phyloP scores from a whole-genome alignment of 2,797 vertebrate genomes.

The Uromys caudimaculatus region DNA sequence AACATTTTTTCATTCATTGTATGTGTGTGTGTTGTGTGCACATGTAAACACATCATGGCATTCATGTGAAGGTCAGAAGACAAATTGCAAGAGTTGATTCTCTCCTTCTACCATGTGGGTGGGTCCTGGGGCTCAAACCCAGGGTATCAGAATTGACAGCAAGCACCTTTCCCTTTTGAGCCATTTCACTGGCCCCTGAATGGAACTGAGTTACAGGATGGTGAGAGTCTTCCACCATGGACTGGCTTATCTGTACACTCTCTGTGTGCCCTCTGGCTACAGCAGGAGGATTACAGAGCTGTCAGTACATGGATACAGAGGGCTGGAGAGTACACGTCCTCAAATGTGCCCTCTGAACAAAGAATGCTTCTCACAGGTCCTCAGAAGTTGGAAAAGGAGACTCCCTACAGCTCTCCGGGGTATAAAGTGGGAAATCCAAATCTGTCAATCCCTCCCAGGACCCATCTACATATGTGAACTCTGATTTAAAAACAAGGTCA shows the following conservation, averaged over 20 bases:
- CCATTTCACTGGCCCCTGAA: background rate
- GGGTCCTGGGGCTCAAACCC: background rate
- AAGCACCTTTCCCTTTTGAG: background rate
- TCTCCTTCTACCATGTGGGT: background rate
- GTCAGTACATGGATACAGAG: background rate
- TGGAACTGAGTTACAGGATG: background rate
- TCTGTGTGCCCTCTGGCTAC: background rate
- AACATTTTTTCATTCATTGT: background rate
- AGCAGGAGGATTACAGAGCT: background rate
- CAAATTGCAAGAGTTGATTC: background rate
- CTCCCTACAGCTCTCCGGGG: background rate
- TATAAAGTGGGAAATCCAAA: background rate
- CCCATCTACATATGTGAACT: background rate
- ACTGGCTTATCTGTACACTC: background rate
- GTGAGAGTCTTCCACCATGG: background rate
- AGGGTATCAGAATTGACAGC: background rate
- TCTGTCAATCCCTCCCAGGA: too few species aligned
- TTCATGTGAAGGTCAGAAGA: background rate
- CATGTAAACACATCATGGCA: background rate
- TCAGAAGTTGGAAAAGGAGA: background rate
- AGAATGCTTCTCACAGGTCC: background rate
- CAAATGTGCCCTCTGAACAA: background rate
- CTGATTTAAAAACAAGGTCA: background rate
- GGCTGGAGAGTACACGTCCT: background rate
- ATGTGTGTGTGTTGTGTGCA: background rate